Percentiles rank a stretch among this genome's conserved stretches.
Evolutionary conservation across 2,797 vertebrate genomes (phyloP).

Genomic region (Halcyon badia): DNA sequence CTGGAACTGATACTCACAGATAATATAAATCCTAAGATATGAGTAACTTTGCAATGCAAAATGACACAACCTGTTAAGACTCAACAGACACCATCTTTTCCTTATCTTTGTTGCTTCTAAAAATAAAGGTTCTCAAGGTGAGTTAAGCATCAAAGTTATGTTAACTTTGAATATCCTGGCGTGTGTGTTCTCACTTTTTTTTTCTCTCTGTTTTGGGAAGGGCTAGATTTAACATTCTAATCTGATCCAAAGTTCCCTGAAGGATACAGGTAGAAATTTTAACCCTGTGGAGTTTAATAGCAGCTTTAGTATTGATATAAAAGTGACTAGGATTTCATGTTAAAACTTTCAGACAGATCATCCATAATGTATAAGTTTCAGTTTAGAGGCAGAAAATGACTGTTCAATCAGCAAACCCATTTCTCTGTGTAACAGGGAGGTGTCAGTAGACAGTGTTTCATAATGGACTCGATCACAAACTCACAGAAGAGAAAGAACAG

Average conservation of each 20-base stretch:
- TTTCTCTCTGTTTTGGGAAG: not conserved
- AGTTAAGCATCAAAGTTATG: conserved; percentile 10
- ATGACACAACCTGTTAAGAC: conserved; percentile 22
- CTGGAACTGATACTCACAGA: conserved; percentile 40
- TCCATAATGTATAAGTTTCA: conserved; percentile 38
- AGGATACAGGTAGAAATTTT: conserved; percentile 24
- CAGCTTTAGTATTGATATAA: conserved; percentile 11
- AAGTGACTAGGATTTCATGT: conserved; percentile 3
- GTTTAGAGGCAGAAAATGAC: conserved; percentile 23
- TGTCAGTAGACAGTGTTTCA: not conserved
- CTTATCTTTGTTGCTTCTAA: conserved; percentile 36
- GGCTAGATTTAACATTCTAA: conserved; percentile 31
- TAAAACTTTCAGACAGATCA: conserved; percentile 42
- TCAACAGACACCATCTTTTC: conserved; percentile 17
- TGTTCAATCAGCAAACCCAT: conserved; percentile 13
- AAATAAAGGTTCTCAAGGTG: conserved; percentile 31
- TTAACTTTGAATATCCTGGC: conserved; percentile 33
- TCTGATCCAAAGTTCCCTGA: conserved; percentile 15
- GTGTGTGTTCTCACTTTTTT: not conserved
- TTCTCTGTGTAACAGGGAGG: not conserved
- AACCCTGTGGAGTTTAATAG: conserved; percentile 15
- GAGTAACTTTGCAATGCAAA: conserved; percentile 48
- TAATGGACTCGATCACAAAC: not conserved
- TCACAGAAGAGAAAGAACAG: not conserved
- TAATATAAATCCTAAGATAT: conserved; percentile 48